These are phyloP conservation scores for Allacma fusca DNA, from an alignment of 2,888 invertebrate species.

Conservation along the genomic window DNA sequence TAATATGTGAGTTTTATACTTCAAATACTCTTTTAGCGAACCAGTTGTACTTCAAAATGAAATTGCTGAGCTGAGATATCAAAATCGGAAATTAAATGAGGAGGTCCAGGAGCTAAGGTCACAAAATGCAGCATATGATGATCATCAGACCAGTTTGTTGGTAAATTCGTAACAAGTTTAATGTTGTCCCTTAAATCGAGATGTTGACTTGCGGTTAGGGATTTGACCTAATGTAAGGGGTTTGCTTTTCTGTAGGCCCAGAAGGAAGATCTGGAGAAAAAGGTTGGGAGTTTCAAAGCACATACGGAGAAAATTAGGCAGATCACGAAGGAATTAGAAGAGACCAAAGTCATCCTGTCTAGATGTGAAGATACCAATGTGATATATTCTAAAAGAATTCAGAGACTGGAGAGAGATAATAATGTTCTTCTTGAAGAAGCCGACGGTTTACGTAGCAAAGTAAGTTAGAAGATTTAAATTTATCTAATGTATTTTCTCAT, in stretches of 20 bases:
- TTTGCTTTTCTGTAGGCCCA: not conserved
- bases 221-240: no score
- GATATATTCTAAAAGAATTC: slow-evolving; percentile 18
- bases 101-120: slow-evolving; percentile 45
- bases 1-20: not conserved
- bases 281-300: not conserved
- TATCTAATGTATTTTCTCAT: not conserved
- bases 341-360: slow-evolving; percentile 2
- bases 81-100: slow-evolving; percentile 47
- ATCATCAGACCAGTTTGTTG: slow-evolving; percentile 48
- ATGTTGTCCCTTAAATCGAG: no score
- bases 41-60: slow-evolving; percentile 45
- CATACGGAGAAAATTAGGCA: slow-evolving; percentile 16
- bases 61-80: slow-evolving; percentile 53
- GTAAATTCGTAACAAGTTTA: slow-evolving; percentile 34
- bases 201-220: no score
- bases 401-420: slow-evolving; percentile 35
- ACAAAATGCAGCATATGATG: slow-evolving; percentile 46
- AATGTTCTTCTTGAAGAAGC: not conserved
- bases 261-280: slow-evolving; percentile 16
- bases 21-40: slow-evolving; percentile 29
- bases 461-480: not conserved
- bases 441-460: not conserved
- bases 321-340: slow-evolving; percentile 29
- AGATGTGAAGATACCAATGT: slow-evolving; percentile 26